Evolutionary conservation across 1,140 invertebrate species (phyloP).

Genomic region (Anastrepha obliqua): DNA sequence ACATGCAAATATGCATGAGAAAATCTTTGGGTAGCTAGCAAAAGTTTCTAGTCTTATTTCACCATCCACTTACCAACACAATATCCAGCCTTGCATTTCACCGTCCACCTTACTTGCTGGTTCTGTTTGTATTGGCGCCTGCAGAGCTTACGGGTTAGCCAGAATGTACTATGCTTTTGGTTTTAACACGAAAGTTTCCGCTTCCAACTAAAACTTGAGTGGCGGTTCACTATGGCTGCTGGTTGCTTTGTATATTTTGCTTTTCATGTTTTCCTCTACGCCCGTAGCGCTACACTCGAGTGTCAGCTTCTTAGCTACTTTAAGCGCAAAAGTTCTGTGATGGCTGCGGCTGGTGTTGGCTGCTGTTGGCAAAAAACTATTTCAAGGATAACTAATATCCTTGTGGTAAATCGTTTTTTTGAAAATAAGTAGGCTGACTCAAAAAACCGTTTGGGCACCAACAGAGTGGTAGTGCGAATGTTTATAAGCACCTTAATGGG

Average conservation of each 20-base stretch:
- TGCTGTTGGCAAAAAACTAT: conserved; percentile 19
- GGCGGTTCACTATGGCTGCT: conserved; percentile 20
- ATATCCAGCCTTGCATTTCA: background rate
- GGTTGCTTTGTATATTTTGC: conserved; percentile 1
- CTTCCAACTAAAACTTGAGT: conserved; percentile 45
- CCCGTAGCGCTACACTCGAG: background rate
- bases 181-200: conserved; percentile 49
- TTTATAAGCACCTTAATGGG: background rate
- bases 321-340: conserved; percentile 26
- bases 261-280: background rate
- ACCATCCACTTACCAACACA: background rate
- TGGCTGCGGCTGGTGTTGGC: background rate
- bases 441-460: background rate
- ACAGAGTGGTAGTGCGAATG: background rate
- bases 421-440: background rate
- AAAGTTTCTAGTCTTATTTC: conserved; percentile 18
- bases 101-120: background rate
- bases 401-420: background rate
- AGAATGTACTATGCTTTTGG: conserved; percentile 30
- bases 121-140: conserved; percentile 15
- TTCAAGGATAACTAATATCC: conserved; percentile 48
- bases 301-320: conserved; percentile 30
- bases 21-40: background rate
- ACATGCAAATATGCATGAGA: background rate
- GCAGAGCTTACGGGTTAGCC: conserved; percentile 20